Percentiles rank a stretch among this genome's conserved stretches.
Conservation (phyloP, 2,888 invertebrate genomes). For the Pediacus dermestoides region DNA sequence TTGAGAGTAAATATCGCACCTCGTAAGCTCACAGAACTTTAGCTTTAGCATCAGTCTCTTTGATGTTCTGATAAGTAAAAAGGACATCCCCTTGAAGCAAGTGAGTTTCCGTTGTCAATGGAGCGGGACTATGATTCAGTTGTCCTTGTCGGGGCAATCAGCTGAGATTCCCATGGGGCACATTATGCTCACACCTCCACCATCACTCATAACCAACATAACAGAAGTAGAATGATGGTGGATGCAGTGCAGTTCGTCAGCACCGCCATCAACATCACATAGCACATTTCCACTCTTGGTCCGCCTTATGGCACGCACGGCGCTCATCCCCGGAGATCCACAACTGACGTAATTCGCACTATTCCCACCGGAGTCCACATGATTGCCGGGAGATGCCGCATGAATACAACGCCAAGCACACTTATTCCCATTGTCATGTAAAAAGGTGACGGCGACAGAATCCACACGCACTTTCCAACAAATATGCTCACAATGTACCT, state of each 20-base stretch:
- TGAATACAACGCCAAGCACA: conserved; percentile 45
- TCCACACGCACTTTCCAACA: conserved; percentile 23
- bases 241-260: no score
- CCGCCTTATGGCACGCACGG: conserved; percentile 43
- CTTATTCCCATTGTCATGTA: conserved; percentile 43
- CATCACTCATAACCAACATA: conserved; percentile 38
- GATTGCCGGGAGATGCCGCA: conserved; percentile 47
- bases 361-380: conserved; percentile 45
- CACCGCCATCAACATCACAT: conserved; percentile 20
- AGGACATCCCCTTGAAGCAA: conserved; percentile 20
- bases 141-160: conserved; percentile 45
- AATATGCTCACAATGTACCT: conserved; percentile 23
- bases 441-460: conserved; percentile 28
- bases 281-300: conserved; percentile 35
- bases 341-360: conserved; percentile 47
- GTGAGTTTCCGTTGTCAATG: conserved; percentile 13
- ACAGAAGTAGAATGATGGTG: no score
- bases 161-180: conserved; percentile 42
- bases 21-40: no score
- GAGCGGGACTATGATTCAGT: conserved; percentile 36
- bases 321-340: conserved; percentile 35
- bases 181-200: conserved; percentile 45
- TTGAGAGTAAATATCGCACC: no score
- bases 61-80: conserved; percentile 19
- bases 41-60: no score